Evolutionary conservation across 2,888 invertebrate genomes (phyloP).

Genomic region (Noctua janthina): DNA sequence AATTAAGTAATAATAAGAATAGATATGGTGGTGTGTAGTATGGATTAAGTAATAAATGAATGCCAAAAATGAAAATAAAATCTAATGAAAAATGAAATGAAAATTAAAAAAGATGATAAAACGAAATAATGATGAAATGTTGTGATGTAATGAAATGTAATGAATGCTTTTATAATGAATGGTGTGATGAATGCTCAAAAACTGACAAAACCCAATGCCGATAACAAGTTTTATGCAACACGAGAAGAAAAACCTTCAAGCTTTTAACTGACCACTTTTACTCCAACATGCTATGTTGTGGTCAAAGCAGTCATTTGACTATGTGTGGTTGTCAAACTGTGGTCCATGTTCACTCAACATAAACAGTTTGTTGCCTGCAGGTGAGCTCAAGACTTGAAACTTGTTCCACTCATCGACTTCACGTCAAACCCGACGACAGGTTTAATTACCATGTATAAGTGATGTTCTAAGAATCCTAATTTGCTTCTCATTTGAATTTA

Average conservation of each 20-base stretch:
- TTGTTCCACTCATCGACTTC: constrained; percentile 46
- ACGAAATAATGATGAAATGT: no score
- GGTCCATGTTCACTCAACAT: constrained; percentile 39
- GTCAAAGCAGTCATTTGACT: neutral
- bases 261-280: constrained; percentile 4
- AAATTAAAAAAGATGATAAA: no score
- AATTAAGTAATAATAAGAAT: no score
- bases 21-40: no score
- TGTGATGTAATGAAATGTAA: no score
- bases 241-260: neutral
- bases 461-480: constrained; percentile 32
- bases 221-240: neutral
- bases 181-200: no score
- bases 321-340: neutral
- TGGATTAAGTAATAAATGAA: no score
- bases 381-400: constrained; percentile 31
- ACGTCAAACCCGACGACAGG: constrained; percentile 48
- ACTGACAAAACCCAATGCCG: neutral
- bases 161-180: no score
- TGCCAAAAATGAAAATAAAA: no score
- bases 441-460: constrained; percentile 49
- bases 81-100: no score
- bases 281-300: neutral
- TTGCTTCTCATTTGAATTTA: constrained; percentile 52
- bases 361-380: constrained; percentile 29